Evolutionary conservation across 2,113 vertebrate species (phyloP).

Genomic region (Acrocephalus arundinaceus): DNA sequence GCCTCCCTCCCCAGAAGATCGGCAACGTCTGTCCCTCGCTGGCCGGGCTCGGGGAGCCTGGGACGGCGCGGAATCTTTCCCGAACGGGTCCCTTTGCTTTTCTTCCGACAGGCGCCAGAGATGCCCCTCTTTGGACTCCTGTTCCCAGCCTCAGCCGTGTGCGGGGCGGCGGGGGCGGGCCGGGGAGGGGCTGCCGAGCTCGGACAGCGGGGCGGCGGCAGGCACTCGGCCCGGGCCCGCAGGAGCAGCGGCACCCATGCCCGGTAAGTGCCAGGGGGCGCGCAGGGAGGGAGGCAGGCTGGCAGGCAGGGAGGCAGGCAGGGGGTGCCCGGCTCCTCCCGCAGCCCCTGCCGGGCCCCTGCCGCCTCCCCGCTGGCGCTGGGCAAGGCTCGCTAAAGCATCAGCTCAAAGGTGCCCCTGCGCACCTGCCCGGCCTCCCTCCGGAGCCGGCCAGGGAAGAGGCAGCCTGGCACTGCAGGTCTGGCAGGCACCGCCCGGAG

Average conservation of each 20-base stretch:
- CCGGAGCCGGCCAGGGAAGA: fast-evolving
- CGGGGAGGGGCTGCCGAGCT: neutral
- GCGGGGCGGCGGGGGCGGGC: neutral
- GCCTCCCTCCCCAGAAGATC: neutral
- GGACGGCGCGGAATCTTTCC: fast-evolving
- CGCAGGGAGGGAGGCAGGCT: fast-evolving
- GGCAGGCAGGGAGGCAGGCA: too few species aligned
- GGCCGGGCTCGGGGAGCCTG: neutral
- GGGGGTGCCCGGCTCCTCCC: neutral
- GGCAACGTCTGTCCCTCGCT: fast-evolving
- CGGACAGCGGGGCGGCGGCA: neutral
- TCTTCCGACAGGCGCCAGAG: fast-evolving
- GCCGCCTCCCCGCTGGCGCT: neutral
- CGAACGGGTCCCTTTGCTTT: fast-evolving
- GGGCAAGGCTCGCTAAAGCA: neutral
- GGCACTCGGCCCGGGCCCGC: neutral
- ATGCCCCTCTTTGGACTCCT: fast-evolving
- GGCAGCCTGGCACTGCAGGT: fast-evolving
- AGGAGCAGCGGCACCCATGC: neutral
- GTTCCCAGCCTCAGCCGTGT: fast-evolving
- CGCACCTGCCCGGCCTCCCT: fast-evolving
- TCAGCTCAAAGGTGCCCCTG: fast-evolving
- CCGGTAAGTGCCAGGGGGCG: neutral
- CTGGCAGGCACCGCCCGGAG: fast-evolving
- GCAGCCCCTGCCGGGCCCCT: neutral